phyloP scores from a whole-genome alignment of 2,888 invertebrate species.

The Dromius quadrimaculatus region DNA sequence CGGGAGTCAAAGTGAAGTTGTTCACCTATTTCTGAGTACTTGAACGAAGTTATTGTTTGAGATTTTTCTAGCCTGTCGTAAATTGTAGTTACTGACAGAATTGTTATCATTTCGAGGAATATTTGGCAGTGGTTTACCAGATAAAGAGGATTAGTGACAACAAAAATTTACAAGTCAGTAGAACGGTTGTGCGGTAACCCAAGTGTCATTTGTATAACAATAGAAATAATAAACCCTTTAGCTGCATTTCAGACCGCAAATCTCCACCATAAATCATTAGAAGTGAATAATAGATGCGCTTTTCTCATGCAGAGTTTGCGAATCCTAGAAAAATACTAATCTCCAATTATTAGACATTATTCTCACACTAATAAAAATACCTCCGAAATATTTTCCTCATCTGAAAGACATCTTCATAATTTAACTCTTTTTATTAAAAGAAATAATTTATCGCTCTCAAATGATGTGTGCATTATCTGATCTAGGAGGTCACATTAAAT shows the following conservation, averaged over 20 bases:
- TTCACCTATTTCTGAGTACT: not conserved
- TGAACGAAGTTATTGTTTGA: not conserved
- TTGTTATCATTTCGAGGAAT: constrained; percentile 27
- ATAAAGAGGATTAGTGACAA: constrained; percentile 33
- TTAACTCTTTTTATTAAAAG: no score
- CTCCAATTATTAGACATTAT: constrained; percentile 7
- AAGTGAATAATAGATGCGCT: constrained; percentile 20
- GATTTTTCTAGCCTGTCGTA: not conserved
- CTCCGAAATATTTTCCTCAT: no score
- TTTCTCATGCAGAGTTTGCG: constrained; percentile 22
- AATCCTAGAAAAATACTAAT: not conserved
- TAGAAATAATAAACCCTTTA: constrained; percentile 43
- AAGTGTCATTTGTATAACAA: constrained; percentile 20
- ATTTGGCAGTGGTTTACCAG: constrained; percentile 25
- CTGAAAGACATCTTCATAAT: no score
- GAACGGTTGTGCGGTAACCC: constrained; percentile 10
- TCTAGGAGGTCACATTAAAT: constrained; percentile 48
- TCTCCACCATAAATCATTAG: constrained; percentile 37
- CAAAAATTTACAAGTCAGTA: constrained; percentile 38
- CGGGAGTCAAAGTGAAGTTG: no score
- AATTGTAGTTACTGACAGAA: not conserved
- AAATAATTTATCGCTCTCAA: constrained; percentile 40
- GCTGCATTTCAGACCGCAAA: constrained; percentile 13
- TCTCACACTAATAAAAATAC: no score
- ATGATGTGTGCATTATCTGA: constrained; percentile 40